Evolutionary conservation across 2,797 vertebrate species (phyloP).

Genomic region (Saxicola maurus): DNA sequence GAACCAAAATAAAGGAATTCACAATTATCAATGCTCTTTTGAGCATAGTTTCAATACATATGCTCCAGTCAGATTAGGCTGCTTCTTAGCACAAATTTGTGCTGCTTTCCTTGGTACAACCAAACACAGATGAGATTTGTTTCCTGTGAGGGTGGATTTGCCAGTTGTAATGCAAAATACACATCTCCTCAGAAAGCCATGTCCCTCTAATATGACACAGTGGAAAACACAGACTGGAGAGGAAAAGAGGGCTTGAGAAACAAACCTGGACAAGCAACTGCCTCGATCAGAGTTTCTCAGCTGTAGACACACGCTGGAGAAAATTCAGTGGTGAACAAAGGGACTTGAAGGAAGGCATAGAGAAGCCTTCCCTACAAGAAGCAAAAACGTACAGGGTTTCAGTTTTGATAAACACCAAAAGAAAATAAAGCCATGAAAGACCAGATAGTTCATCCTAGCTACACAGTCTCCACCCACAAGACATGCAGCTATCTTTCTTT

Average conservation of each 20-base stretch:
- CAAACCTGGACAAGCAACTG: not conserved
- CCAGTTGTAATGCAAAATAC: not conserved
- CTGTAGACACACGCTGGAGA: not conserved
- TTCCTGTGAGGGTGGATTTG: not conserved
- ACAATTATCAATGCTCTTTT: not conserved
- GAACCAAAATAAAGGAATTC: not conserved
- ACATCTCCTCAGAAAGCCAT: not conserved
- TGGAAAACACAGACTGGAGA: not conserved
- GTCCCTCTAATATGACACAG: rapidly evolving
- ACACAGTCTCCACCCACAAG: not conserved
- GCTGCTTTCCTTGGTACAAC: not conserved
- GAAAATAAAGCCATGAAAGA: not conserved
- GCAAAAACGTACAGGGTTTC: not conserved
- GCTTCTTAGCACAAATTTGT: not conserved
- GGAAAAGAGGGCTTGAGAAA: not conserved
- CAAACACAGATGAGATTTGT: not conserved
- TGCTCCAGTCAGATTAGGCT: not conserved
- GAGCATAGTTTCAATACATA: not conserved
- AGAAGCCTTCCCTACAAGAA: not conserved
- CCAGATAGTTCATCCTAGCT: not conserved
- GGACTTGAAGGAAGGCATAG: not conserved
- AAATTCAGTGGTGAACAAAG: not conserved
- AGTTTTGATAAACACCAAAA: not conserved
- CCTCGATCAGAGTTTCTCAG: not conserved
- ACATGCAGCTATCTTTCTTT: not conserved